These are phyloP conservation scores for Aporophyla nigra DNA, from an alignment of 2,888 invertebrate species.

Conservation along the genomic window DNA sequence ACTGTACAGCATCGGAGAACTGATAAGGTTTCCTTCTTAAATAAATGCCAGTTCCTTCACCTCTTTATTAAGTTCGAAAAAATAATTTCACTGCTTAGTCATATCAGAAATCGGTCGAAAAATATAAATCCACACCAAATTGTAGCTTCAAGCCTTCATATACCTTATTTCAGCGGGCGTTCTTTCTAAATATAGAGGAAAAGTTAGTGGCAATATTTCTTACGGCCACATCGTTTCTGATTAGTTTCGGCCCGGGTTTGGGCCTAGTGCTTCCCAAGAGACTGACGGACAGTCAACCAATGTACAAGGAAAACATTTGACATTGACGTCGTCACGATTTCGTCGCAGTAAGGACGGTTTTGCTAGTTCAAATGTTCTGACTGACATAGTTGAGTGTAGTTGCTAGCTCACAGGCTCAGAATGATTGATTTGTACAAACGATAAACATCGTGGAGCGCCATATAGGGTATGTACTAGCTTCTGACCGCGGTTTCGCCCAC, in stretches of 20 bases:
- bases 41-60: not conserved
- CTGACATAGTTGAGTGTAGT: not conserved
- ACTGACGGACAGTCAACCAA: not conserved
- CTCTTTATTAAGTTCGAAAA: not conserved
- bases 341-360: no score
- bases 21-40: not conserved
- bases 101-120: not conserved
- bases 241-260: conserved; percentile 23
- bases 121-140: not conserved
- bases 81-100: not conserved
- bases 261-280: conserved; percentile 25
- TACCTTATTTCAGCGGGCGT: conserved; percentile 9
- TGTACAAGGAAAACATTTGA: not conserved
- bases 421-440: conserved; percentile 5
- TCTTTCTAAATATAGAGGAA: conserved; percentile 23
- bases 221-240: conserved; percentile 39
- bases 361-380: not conserved
- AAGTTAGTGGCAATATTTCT: conserved; percentile 9
- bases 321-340: not conserved
- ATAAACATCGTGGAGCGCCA: no score
- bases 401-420: not conserved
- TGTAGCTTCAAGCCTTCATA: not conserved
- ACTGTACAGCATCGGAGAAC: no score
- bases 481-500: no score
- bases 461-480: no score